Base-by-base conservation (phyloP, 2,888 invertebrate species). In the Hypercompe scribonia region DNA sequence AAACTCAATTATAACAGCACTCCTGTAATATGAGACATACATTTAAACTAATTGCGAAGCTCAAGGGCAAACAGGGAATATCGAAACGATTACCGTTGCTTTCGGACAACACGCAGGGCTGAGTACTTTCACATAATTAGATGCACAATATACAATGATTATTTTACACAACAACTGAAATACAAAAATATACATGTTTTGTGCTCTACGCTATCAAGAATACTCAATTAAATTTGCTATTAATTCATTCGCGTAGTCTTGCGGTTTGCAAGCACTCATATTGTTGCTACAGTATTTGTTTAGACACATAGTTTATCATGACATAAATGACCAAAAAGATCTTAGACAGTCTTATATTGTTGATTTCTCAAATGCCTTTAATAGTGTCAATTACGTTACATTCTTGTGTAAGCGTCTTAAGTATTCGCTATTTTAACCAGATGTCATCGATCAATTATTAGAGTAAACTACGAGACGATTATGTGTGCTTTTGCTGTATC, bases 31-130 rank as follows among this genome's bases (percentile, higher is more conserved):
- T 65, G 68, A 71, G 54, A 39, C 63, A 50, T 63, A 70, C 72
- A 72, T 75, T 70, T 70, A 75, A 67, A 72, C 70, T 72, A 75
- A 75, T 75, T 75, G 75, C 65, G 31, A 46, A 58, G 72, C 75
- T 70, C 72, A 75, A 75, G 75, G 75, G 75, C 75, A 72, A 65
- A 75, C 72, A 75, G 54, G 54, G 72, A 72, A 70, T 72, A 75
- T 70, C 67, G 70, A 67, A 70, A 66, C 68, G 58, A 74, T 74
- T 74, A 74, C 58, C 58, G 46, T 42, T 39, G 63, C 61, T 34
- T 67, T 61, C 31, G n/a, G n/a, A n/a, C 70, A 63, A 61, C 73
- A 70, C 70, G 66, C 70, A 70, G 15, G 33, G 68, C 46, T 31
- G 18, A 31, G 31, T 5, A 61, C 61, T 61, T 61, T 61, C 61